Conservation (phyloP, 2,113 vertebrate species). For the Chionis minor region DNA sequence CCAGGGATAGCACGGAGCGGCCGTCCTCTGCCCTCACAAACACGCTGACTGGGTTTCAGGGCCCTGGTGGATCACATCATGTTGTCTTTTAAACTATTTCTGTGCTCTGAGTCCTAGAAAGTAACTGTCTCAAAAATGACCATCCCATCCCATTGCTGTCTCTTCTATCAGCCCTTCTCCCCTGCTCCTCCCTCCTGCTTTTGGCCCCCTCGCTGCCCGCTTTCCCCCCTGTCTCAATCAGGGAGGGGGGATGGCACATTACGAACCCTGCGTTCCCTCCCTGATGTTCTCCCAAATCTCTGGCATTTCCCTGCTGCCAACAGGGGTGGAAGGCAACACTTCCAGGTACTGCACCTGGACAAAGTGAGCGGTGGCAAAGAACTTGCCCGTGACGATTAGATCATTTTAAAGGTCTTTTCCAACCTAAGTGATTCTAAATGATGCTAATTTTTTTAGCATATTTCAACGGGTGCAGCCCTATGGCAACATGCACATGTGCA, state of each 20-base stretch:
- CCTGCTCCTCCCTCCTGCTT: neutral
- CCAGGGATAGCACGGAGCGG: too few species aligned
- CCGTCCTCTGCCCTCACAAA: neutral
- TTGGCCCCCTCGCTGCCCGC: neutral
- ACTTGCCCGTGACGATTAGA: too few species aligned
- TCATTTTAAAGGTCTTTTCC: too few species aligned
- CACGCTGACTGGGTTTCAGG: neutral
- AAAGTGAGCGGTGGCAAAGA: neutral
- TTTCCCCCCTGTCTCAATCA: neutral
- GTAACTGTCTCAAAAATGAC: neutral
- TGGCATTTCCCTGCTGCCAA: neutral
- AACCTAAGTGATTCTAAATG: too few species aligned
- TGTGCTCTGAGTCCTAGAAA: neutral
- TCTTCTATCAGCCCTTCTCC: neutral
- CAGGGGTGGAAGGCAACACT: neutral
- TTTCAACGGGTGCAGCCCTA: neutral
- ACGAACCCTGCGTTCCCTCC: neutral
- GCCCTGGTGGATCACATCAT: neutral
- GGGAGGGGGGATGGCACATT: neutral
- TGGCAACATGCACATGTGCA: accelerated
- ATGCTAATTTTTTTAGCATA: neutral
- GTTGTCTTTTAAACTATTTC: neutral
- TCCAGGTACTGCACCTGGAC: neutral
- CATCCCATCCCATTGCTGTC: neutral
- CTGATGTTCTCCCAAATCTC: neutral